Evolutionary conservation across 2,113 vertebrate species (phyloP), one percentile per base, ranked within the genome.

Genomic region (Tricholaema leucomelas): DNA sequence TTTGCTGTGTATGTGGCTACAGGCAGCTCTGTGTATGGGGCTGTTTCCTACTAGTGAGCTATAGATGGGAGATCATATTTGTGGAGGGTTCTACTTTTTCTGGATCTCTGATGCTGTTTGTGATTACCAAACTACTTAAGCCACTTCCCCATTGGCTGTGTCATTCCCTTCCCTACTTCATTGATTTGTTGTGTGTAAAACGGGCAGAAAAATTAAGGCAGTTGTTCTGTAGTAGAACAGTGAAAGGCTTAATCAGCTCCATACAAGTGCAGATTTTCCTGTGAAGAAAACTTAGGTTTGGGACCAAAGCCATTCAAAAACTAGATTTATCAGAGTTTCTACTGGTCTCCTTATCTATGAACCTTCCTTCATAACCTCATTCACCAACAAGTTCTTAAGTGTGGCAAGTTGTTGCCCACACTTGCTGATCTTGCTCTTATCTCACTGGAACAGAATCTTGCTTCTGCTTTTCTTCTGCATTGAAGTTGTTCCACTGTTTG

Each of bases 171-270:
- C 48, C 48, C 70, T 81, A 31, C 25, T 18, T 74, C 8, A 42
- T 75, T 78, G 54, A 31, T 28, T 66, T 31, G 3, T 24, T 58
- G 24, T 44, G 27, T 86, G n/a, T 76, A 35, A 50, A 40, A 50
- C 65, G 35, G 21, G 18, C 31, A 78, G 36, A 71, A n/a, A 66
- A 72, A 28, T 21, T 36, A 42, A 66, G 33, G 38, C 23, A 9
- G 16, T 61, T 1, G 0, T 56, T 85, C 23, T 33, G 9, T 2
- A 23, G 19, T 56, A 35, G 16, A 38, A 0, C 2, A 50, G 38
- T 74, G 70, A 70, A 70, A 71, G 24, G 54, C 30, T 48, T 38
- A 1, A 36, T 74, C 21, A 74, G 12, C 12, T 42, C 8, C 35
- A 19, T 71, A 27, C 36, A 55, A 25, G 6, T 44, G 36, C 33